Base-by-base conservation (phyloP, 2,888 invertebrate species). In the Siphonodentalium dalli region DNA sequence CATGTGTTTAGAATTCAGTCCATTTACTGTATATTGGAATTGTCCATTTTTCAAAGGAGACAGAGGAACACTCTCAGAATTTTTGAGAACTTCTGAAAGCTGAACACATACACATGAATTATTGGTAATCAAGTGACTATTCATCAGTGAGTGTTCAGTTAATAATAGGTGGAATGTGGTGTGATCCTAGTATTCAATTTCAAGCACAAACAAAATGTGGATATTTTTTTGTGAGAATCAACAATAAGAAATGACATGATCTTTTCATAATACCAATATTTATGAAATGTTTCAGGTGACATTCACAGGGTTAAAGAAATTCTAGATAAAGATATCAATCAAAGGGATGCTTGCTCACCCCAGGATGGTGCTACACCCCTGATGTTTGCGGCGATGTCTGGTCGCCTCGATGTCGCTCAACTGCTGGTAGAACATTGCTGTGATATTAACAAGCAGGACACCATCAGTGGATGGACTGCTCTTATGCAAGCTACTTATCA, bases 401-500 rank as follows among this genome's bases (percentile, higher is more conserved):
- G 82, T 3, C 71, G 78, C 11, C 51, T 77, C 21, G 79, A 80
- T 54, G 78, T 82, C 43, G 78, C 75, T 1, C 72, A 79, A 65
- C 44, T 80, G 44, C 65, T 83, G 50, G 74, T 81, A 11, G 75
- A 76, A 44, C 61, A 68, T 8, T 81, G 81, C 18, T 80, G 82
- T 65, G 78, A 80, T 57, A 69, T 82, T 41, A 77, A 83, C 68
- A 78, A 77, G 51, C 81, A 80, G 59, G 82, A 82, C 58, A 64
- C 66, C 2, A 74, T 75, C 55, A 81, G 78, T 66, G 82, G 82
- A 3, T 83, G 83, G 82, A 83, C 83, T 21, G 79, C 83, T 4
- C 74, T 83, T 18, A 82, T 83, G 82, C 82, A 83, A 65, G 82
- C 83, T 15, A 80, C 80, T 1, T 82, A 78, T 58, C 80, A 83